Evolutionary conservation across 2,888 invertebrate species (phyloP).

Genomic region (Drosophila affinis): DNA sequence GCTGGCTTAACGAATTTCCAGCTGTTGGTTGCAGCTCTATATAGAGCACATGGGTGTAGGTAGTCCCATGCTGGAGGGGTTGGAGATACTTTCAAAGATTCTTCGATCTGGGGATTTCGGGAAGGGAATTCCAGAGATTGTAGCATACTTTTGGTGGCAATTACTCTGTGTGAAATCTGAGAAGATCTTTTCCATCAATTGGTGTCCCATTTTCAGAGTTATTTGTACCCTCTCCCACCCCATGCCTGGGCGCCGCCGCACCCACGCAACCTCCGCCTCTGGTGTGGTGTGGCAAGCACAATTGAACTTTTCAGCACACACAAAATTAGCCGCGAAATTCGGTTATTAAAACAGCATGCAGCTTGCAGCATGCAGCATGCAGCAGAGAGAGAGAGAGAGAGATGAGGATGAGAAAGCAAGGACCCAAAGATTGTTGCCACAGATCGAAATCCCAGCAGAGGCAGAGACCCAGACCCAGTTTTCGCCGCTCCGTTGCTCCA

Average conservation of each 20-base stretch:
- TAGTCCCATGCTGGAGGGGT: slow-evolving; percentile 32
- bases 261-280: slow-evolving; percentile 60
- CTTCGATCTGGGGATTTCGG: no score
- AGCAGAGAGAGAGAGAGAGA: not conserved
- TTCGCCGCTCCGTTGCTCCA: slow-evolving; percentile 36
- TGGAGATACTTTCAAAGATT: not conserved
- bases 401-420: slow-evolving; percentile 18
- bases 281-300: slow-evolving; percentile 6
- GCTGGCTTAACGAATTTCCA: slow-evolving; percentile 73
- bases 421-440: slow-evolving; percentile 38
- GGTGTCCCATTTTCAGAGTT: no score
- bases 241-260: slow-evolving; percentile 24
- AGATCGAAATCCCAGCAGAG: slow-evolving; percentile 14
- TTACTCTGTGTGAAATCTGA: not conserved
- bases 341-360: slow-evolving; percentile 69
- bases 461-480: slow-evolving; percentile 68
- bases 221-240: no score
- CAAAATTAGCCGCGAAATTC: slow-evolving; percentile 70
- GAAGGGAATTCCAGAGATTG: not conserved
- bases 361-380: not conserved
- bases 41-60: slow-evolving; percentile 24
- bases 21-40: slow-evolving; percentile 41
- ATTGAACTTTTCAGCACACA: slow-evolving; percentile 43
- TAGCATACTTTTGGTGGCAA: not conserved
- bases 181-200: no score